Evolutionary conservation across 53 echinoderm and acorn worm genomes (phyloP).

Genomic region (Temnopleurus reevesii): DNA sequence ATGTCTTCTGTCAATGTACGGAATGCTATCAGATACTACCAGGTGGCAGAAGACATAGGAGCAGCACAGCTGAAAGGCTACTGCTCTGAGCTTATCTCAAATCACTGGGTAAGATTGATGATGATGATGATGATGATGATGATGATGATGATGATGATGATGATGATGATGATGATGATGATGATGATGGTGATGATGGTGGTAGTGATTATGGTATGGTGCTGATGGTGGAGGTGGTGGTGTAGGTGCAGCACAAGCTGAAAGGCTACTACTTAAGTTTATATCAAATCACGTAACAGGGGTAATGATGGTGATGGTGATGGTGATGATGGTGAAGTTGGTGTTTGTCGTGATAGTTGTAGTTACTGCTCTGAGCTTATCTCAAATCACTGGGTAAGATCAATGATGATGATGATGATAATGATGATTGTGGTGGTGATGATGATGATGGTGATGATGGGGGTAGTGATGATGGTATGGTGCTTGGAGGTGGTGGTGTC

Average conservation of each 20-base stretch:
- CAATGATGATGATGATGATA: neutral
- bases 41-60: constrained; percentile 89
- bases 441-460: neutral
- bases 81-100: constrained; percentile 95
- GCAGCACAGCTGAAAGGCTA: constrained; percentile 79
- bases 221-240: too few species aligned
- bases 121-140: neutral
- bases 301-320: too few species aligned
- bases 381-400: too few species aligned
- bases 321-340: neutral
- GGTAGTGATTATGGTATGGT: too few species aligned
- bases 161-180: neutral
- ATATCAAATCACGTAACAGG: too few species aligned
- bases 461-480: neutral
- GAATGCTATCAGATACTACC: constrained; percentile 92
- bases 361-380: too few species aligned
- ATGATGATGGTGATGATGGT: neutral
- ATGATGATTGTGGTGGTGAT: neutral
- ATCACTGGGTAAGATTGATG: constrained; percentile 65
- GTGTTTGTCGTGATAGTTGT: neutral
- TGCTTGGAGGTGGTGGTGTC: neutral
- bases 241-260: too few species aligned
- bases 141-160: neutral
- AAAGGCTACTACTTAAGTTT: too few species aligned
- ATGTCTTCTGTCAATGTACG: constrained; percentile 89